Conservation (phyloP, 2,797 vertebrate species). For the Todus mexicanus region DNA sequence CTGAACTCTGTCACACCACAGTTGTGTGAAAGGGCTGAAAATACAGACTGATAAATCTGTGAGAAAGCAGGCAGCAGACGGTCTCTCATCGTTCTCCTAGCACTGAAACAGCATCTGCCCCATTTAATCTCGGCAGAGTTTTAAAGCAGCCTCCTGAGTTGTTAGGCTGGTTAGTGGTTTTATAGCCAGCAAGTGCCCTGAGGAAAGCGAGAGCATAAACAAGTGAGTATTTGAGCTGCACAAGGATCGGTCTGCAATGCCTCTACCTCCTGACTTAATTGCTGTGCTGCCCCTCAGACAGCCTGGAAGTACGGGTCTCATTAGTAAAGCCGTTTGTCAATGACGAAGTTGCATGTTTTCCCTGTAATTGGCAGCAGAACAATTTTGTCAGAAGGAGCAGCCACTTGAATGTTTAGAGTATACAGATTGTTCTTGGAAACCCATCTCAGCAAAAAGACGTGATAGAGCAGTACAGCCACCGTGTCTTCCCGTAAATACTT, state of each 20-base stretch:
- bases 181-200: not conserved
- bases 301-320: not conserved
- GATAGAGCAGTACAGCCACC: not conserved
- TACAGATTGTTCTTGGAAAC: conserved; percentile 2
- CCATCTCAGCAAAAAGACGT: not conserved
- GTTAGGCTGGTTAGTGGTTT: not conserved
- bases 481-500: not conserved
- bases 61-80: not conserved
- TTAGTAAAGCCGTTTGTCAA: not conserved
- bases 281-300: not conserved
- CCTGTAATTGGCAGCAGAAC: not conserved
- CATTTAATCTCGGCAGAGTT: not conserved
- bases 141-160: not conserved
- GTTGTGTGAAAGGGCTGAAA: not conserved
- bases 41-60: not conserved
- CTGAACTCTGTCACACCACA: not conserved
- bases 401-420: not conserved
- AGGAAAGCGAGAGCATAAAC: not conserved
- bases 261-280: not conserved
- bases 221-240: not conserved
- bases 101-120: not conserved
- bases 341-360: not conserved
- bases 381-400: not conserved
- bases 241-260: not conserved
- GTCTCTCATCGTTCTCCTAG: not conserved